A percentile compares a stretch with the other conserved stretches of the same genome.
These are phyloP conservation scores for Halcyon smyrnensis DNA, from an alignment of 2,797 vertebrate species.

Conservation along the genomic window DNA sequence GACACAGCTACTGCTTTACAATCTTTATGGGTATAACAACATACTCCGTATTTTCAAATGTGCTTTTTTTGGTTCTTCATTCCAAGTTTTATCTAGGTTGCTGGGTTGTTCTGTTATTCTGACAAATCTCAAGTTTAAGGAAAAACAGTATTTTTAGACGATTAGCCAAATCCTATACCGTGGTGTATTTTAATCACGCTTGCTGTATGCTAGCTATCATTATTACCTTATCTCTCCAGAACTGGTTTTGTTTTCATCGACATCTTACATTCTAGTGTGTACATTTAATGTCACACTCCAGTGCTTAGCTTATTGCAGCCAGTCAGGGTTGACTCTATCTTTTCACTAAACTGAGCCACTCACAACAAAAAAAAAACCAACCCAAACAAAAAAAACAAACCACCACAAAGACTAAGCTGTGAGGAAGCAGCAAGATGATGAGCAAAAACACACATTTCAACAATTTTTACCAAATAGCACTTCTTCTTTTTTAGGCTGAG, in stretches of 20 bases:
- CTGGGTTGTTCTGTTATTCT: not conserved
- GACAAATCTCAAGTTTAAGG: not conserved
- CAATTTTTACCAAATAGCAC: not conserved
- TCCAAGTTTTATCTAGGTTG: not conserved
- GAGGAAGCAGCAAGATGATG: not conserved
- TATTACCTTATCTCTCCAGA: constrained; percentile 17
- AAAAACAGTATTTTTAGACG: not conserved
- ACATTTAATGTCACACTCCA: constrained; percentile 60
- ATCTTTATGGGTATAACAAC: constrained; percentile 14
- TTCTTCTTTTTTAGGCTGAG: not conserved
- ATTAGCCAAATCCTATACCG: not conserved
- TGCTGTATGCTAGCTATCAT: not conserved
- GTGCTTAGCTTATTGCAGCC: constrained; percentile 44
- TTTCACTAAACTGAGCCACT: not conserved
- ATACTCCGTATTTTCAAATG: not conserved
- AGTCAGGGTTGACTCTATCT: not conserved
- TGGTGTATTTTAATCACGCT: not conserved
- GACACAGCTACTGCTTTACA: constrained; percentile 56
- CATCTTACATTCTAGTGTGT: constrained; percentile 46
- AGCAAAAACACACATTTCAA: not conserved
- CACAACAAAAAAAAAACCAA: not conserved
- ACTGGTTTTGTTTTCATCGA: constrained; percentile 41
- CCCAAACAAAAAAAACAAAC: not conserved
- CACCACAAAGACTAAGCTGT: not conserved
- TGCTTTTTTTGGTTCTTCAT: not conserved